Evolutionary conservation across 1,140 invertebrate genomes (phyloP), one percentile per base, ranked within the genome.

Genomic region (Diachasma alloeum): DNA sequence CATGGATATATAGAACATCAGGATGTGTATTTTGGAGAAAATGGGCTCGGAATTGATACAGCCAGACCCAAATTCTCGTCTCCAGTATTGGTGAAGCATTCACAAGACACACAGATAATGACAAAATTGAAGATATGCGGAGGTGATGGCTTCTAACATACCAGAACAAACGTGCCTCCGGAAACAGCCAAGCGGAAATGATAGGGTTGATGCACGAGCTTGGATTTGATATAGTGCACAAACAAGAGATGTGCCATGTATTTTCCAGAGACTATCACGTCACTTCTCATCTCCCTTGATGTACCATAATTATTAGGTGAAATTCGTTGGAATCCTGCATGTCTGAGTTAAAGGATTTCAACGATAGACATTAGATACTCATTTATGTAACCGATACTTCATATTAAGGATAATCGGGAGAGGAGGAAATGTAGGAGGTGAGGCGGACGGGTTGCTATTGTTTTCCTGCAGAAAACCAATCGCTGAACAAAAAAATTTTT

Each of bases 121-220:
- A 81, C 74, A 77, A 31, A 74, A 31, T 63, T 63, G 76, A 75
- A 76, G 56, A 56, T 76, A 68, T 73, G 56, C 48, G 46, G 71
- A 74, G 77, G 72, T 75, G 77, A 75, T 76, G 70, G 66, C 37
- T 26, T 19, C 59, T 63, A 63, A 63, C 59, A 63, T 63, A 46
- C 19, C 56, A 74, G 31, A 76, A 72, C 78, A 80, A 76, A 77
- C 74, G 69, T 75, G 75, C n/a, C 68, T 76, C 19, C 78, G 68
- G 70, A 74, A 82, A 83, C 74, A 76, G 70, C 82, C 75, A 79
- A 70, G 56, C 77, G 78, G 76, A 84, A 82, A 84, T 83, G 80
- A 81, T 80, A 81, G 80, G 79, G 79, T 77, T 78, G 80, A 81
- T 80, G 77, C 73, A 79, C 76, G 63, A 67, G 80, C 78, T 77